Evolutionary conservation across 2,888 invertebrate species (phyloP), one percentile per base, ranked within the genome.

Genomic region (Nemurella pictetii): DNA sequence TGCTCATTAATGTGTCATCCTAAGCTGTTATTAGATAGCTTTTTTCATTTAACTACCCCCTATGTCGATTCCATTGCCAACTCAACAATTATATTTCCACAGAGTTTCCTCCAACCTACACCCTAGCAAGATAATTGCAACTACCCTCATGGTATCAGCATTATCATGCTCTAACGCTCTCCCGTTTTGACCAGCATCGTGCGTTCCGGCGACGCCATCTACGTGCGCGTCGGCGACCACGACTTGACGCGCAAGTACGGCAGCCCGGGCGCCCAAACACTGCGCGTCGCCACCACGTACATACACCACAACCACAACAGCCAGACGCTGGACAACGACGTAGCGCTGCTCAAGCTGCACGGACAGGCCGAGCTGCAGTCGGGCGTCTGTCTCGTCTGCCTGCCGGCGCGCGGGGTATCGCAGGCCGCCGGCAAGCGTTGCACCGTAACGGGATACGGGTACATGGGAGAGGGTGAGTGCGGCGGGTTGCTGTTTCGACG

Each of bases 231-330:
- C 0, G 98, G 98, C 0, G 98, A 98, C 90, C 97, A 97, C 89
- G 97, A 98, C 91, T 91, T 98, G 87, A 98, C 97, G 0, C 92
- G 96, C 85, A 97, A 97, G 90, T 96, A 96, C 89, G 97, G 97
- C 35, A 97, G 96, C 87, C 96, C 97, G 0, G 97, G 97, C 12
- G 97, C 97, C 0, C 97, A 97, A 91, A 97, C 97, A 0, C 91
- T 97, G 27, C 92, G 97, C 25, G 97, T 98, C 0, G 96, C 97
- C 84, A 98, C 98, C 84, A 97, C 97, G 0, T 98, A 98, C 90
- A 98, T 98, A 86, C 98, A 98, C 89, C 98, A 98, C 90, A 98
- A 98, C 91, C 98, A 98, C 92, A 98, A 98, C 90, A 96, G 97
- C 88, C 97, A 97, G 90, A 98, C 98, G 0, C 91, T 98, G 87